phyloP scores from a whole-genome alignment of 2,113 vertebrate species.

The Cololabis saira region DNA sequence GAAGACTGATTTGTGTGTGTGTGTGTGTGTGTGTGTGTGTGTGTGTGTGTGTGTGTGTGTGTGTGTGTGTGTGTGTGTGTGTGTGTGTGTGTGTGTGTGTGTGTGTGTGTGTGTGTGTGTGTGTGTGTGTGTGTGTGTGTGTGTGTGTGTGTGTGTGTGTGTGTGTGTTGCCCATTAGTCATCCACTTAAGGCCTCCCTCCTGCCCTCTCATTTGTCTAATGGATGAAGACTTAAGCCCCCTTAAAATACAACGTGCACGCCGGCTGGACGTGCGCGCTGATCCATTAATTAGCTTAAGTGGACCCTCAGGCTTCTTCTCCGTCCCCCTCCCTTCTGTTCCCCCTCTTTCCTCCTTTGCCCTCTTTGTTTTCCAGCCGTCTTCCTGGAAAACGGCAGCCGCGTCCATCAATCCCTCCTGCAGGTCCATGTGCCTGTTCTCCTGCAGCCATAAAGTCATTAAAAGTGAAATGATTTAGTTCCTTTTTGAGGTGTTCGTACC shows the following conservation, averaged over 20 bases:
- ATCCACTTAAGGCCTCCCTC: constrained; percentile 41
- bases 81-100: too few relatives aligned
- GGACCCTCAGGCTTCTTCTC: constrained; percentile 29
- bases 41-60: too few relatives aligned
- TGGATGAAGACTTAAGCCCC: constrained; percentile 59
- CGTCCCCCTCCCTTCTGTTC: not conserved
- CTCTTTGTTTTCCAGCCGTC: constrained; percentile 15
- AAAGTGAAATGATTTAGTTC: constrained; percentile 24
- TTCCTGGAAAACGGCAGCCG: constrained; percentile 25
- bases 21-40: constrained; percentile 13
- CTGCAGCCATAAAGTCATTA: constrained; percentile 25
- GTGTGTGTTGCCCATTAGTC: constrained; percentile 40
- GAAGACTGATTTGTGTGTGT: constrained; percentile 44
- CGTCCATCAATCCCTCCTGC: constrained; percentile 4
- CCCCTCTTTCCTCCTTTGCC: not conserved
- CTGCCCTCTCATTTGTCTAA: constrained; percentile 61
- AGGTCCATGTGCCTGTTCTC: constrained; percentile 2
- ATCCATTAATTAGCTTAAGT: constrained; percentile 71
- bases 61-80: too few relatives aligned
- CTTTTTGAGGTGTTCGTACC: not conserved
- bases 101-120: too few relatives aligned
- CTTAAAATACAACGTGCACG: constrained; percentile 42
- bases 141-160: too few relatives aligned
- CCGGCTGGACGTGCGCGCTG: constrained; percentile 1
- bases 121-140: too few relatives aligned